Evolutionary conservation across 2,797 vertebrate genomes (phyloP), one percentile per base, ranked within the genome.

Genomic region (Potorous gilbertii): DNA sequence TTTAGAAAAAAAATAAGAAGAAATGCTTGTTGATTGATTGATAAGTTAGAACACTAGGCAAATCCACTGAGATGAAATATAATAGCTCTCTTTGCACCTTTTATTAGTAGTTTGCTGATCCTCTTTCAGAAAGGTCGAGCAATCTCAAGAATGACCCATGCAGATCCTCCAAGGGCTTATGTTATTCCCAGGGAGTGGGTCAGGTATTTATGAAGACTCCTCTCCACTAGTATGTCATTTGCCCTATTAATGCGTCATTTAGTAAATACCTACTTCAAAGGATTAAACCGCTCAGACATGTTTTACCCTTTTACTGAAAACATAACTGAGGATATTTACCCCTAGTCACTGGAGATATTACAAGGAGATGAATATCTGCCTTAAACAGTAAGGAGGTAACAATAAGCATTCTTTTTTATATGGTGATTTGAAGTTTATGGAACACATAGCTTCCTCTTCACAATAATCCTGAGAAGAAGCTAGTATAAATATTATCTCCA

Each of bases 341-440:
- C 46, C 94, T 81, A 52, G 92, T 55, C 66, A 97, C 59, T 81
- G 93, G 94, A 96, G 40, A 74, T 90, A 34, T 56, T 95, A 94
- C 93, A 95, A 90, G 55, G 94, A 95, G 59, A 93, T 59, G 94
- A 87, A 5, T 28, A 31, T 81, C 57, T 92, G 91, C 91, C 92
- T 92, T 59, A 57, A 56, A 93, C 31, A 13, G 93, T 92, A 55
- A 93, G 90, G 31, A 62, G 59, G 59, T 34, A 62, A 31, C 5
- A 34, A 62, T 62, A n/a, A 6, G 13, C 14, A 66, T 40, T 74
- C 34, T n/a, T 66, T n/a, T n/a, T 66, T 66, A 18, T 74, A 18
- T 40, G n/a, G 31, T 34, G 31, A 16, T 62, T 62, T 31, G 13
- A 62, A 62, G 31, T 62, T 62, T 62, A 62, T 62, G 13, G 59